Conservation (phyloP, 2,113 vertebrate species). For the Erinaceus europaeus region DNA sequence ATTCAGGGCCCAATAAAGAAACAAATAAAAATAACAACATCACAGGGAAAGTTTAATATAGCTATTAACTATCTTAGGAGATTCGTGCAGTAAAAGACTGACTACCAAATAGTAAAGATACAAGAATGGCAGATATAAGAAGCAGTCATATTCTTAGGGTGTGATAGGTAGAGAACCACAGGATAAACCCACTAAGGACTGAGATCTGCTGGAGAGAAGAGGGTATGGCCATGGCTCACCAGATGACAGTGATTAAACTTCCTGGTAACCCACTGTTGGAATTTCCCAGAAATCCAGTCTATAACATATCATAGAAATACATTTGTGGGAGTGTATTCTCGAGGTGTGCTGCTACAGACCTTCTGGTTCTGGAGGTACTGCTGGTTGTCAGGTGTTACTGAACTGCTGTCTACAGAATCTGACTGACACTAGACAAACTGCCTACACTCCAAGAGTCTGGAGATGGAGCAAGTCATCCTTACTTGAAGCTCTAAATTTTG, state of each 20-base stretch:
- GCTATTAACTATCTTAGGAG: neutral
- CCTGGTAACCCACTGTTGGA: neutral
- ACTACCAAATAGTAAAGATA: neutral
- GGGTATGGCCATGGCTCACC: neutral
- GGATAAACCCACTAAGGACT: neutral
- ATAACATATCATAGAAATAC: neutral
- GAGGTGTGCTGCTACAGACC: neutral
- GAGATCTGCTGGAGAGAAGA: neutral
- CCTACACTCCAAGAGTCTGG: neutral
- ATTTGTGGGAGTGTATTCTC: neutral
- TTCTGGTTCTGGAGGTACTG: neutral
- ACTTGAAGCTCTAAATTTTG: neutral
- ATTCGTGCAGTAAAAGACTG: neutral
- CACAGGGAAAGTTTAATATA: neutral
- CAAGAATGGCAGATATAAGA: neutral
- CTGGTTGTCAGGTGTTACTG: neutral
- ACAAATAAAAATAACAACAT: neutral
- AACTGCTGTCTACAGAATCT: too few species aligned
- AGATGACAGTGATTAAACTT: neutral
- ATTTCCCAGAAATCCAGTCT: neutral
- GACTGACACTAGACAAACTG: fast-evolving
- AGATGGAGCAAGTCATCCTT: neutral
- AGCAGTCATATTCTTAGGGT: neutral
- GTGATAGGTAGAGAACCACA: neutral
- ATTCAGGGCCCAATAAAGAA: neutral